Conservation (phyloP, 2,888 invertebrate species). For the Villa cingulata region DNA sequence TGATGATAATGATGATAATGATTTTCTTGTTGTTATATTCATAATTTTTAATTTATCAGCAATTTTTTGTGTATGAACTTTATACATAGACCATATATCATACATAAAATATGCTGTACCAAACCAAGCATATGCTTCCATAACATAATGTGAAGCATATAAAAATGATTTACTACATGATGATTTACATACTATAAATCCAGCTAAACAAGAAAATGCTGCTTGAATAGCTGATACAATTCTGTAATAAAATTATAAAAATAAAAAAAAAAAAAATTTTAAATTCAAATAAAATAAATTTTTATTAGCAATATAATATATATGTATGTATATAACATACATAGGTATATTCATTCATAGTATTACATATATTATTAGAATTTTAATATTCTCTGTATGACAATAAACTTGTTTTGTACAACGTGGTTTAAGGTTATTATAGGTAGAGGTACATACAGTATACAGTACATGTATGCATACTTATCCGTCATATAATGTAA, state of each 20-base stretch:
- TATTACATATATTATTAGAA: no score
- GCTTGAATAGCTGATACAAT: slow-evolving; percentile 61
- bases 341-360: no score
- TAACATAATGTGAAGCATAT: slow-evolving; percentile 54
- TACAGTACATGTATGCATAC: no score
- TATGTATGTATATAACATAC: no score
- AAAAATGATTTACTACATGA: slow-evolving; percentile 56
- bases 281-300: neutral
- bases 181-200: slow-evolving; percentile 49
- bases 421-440: no score
- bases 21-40: slow-evolving; percentile 21
- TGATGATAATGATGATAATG: slow-evolving; percentile 14
- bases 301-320: no score
- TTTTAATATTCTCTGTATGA: no score
- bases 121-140: slow-evolving; percentile 67
- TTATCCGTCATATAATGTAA: no score
- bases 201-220: slow-evolving; percentile 50
- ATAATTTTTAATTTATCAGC: slow-evolving; percentile 31
- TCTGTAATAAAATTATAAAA: slow-evolving; percentile 33
- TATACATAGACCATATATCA: slow-evolving; percentile 69
- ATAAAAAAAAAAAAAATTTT: slow-evolving; percentile 5
- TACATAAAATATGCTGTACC: slow-evolving; percentile 67
- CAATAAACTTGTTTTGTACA: no score
- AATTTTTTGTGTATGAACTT: slow-evolving; percentile 43
- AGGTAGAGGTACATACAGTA: no score